phyloP scores from a whole-genome alignment of 2,113 vertebrate genomes.

The Actenoides lindsayi region DNA sequence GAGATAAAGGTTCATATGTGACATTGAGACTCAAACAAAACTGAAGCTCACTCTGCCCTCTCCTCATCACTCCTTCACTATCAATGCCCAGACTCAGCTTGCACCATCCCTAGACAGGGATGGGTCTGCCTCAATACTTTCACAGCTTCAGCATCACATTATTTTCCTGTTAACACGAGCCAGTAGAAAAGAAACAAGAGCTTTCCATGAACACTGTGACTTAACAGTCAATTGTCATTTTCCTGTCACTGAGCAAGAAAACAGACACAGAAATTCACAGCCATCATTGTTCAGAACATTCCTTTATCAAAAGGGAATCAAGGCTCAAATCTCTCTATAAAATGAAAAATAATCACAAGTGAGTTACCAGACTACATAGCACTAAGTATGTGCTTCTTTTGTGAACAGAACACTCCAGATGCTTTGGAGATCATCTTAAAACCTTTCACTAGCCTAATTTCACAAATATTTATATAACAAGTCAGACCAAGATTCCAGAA shows the following conservation, averaged over 20 bases:
- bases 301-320: background rate
- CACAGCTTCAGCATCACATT: background rate
- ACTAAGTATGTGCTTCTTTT: background rate
- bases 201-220: background rate
- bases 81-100: background rate
- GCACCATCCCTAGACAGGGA: background rate
- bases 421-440: background rate
- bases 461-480: background rate
- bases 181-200: background rate
- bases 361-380: background rate
- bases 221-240: background rate
- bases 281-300: background rate
- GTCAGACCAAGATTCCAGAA: background rate
- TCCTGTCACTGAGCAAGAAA: background rate
- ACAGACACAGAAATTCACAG: background rate
- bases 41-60: background rate
- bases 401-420: background rate
- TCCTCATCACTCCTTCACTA: background rate
- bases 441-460: background rate
- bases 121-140: background rate
- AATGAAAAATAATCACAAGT: background rate
- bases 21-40: background rate
- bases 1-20: background rate
- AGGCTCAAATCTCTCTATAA: background rate
- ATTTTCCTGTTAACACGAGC: background rate